A percentile compares a stretch with the other conserved stretches of the same genome.
Evolutionary conservation across 2,113 vertebrate species (phyloP).

Genomic region (Dicerorhinus sumatrensis): DNA sequence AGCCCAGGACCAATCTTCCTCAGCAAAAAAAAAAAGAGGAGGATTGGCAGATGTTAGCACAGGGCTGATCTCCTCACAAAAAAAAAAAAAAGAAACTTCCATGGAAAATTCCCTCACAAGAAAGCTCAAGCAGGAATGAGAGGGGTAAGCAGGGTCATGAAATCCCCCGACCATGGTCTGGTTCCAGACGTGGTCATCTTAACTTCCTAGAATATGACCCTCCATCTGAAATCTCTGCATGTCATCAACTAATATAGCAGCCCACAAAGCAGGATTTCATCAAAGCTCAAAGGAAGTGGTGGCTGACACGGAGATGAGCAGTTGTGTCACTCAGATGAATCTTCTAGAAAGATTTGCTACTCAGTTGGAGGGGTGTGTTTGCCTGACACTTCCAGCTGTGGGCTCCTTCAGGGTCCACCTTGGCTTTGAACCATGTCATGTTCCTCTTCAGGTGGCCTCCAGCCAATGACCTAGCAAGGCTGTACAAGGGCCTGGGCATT

Average conservation of each 20-base stretch:
- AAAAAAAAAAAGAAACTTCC: too few relatives aligned
- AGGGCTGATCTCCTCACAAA: too few relatives aligned
- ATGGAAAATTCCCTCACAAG: neutral
- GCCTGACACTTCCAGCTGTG: too few relatives aligned
- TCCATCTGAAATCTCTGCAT: neutral
- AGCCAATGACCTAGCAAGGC: neutral
- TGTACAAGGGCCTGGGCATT: too few relatives aligned
- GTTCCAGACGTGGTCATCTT: neutral
- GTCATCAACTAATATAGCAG: neutral
- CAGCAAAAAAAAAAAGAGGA: too few relatives aligned
- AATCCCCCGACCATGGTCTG: accelerated
- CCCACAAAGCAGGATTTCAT: too few relatives aligned
- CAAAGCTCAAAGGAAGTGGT: neutral
- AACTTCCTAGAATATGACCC: neutral
- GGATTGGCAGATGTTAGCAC: too few relatives aligned
- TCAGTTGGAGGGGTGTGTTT: accelerated
- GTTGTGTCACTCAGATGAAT: neutral
- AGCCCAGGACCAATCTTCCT: too few relatives aligned
- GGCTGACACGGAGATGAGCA: accelerated
- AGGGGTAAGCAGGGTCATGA: accelerated
- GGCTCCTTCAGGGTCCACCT: neutral
- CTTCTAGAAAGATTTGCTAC: neutral
- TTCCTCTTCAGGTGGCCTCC: too few relatives aligned
- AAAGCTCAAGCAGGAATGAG: neutral
- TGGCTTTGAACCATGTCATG: neutral